These are phyloP conservation scores for Rhizomys pruinosus DNA, from an alignment of 2,113 vertebrate species.

Conservation along the genomic window DNA sequence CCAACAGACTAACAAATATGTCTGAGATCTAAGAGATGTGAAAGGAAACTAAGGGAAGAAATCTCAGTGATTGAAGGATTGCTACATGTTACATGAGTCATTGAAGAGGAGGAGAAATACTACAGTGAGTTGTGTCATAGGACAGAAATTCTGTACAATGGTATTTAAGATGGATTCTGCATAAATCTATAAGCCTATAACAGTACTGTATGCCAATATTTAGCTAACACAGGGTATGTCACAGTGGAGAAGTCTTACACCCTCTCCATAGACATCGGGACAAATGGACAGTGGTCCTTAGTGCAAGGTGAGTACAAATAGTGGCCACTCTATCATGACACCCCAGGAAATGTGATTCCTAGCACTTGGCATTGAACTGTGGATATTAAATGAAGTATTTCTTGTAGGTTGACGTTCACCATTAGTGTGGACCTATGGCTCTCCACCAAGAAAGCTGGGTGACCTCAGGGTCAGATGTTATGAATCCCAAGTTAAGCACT, in stretches of 20 bases:
- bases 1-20: background rate
- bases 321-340: background rate
- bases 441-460: background rate
- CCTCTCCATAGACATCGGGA: background rate
- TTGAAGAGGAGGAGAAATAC: background rate
- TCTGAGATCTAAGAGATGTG: background rate
- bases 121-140: no score
- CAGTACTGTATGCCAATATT: background rate
- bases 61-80: background rate
- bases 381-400: background rate
- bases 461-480: background rate
- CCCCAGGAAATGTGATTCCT: accelerated
- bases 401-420: background rate
- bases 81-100: background rate
- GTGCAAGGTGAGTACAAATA: background rate
- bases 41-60: background rate
- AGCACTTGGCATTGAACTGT: background rate
- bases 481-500: background rate
- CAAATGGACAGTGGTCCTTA: background rate
- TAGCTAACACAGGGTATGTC: background rate
- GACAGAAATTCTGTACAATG: background rate
- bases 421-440: background rate
- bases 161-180: background rate
- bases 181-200: background rate
- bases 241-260: background rate